Base-by-base conservation (phyloP, 53 echinoderm and acorn worm species). In the Pentamera pediparva region DNA sequence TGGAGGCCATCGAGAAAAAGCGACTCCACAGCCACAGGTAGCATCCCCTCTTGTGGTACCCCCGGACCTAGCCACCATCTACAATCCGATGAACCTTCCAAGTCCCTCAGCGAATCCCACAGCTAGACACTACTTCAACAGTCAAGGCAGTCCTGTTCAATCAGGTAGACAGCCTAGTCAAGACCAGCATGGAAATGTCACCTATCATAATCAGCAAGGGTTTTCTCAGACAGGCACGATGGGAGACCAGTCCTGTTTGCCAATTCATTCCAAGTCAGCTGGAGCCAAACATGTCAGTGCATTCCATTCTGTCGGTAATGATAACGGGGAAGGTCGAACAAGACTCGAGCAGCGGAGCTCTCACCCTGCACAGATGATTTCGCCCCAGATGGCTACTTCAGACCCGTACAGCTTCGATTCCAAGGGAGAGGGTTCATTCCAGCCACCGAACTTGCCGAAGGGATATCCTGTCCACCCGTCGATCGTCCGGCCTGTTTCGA, bases 241-340 rank as follows among this genome's bases (percentile, higher is more conserved):
- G 29, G 67, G 67, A 45, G 67, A 67, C 29, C 6, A 40, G 0
- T 39, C 67, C 11, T 28, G 67, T 21, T 38, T 30, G 5, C 18
- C 45, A 11, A 17, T 30, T 43, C 29, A 30, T 67, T 67, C 45
- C 27, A 39, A 45, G 9, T 24, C 67, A 26, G 67, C 41, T 28
- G 39, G 39, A 28, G 18, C 27, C 17, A 43, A 43, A 25, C 67
- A 67, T 29, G 40, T 67, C 17, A 67, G 67, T 67, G 67, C 67
- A 67, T 67, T 67, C 67, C 67, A 67, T 67, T 67, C 67, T 41
- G 67, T 67, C 3, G 67, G 67, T 40, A 67, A 67, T 28, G 67
- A 67, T 28, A 37, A 63, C 37, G 63, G 63, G 11, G 8, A 37
- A n/a, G 39, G 63, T 25, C 25, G 67, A 28, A 22, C 67, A 24